Base-by-base conservation (phyloP, 1,140 invertebrate genomes). In the Odontomachus brunneus region DNA sequence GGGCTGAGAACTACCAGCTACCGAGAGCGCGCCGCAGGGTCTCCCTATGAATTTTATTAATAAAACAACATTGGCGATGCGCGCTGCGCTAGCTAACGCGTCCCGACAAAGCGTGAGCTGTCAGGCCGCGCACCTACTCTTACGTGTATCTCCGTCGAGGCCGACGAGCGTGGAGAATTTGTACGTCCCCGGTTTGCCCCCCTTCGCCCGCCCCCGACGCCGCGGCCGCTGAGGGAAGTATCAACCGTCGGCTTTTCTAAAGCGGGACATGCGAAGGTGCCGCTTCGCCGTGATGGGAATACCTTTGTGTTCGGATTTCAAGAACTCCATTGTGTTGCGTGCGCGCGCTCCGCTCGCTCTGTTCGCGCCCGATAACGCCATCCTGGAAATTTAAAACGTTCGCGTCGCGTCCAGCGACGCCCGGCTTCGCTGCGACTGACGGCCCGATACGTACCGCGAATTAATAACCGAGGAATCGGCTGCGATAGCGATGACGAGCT, bases 21-120 rank as follows among this genome's bases (percentile, higher is more conserved):
- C 11, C 51, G 73, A 26, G 19, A 5, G 17, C 60, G 63, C 9
- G 33, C 55, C 9, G 19, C 71, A 44, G 57, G 69, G 44, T 55
- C 38, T 44, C 74, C 63, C 84, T 78, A 88, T 90, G 89, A 90
- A 90, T 90, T 90, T 90, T 86, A 90, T 89, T 90, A 88, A 90
- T 90, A 90, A 89, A 89, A 85, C 89, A 88, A 85, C 83, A 74
- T 78, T 55, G 83, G 33, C 65, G 82, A 75, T 72, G 71, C 48
- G 67, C 80, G 55, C 72, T 22, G 72, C 38, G 72, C 72, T 74
- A 74, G 72, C 72, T 74, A 74, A 63, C 80, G 53, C 82, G 48
- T 29, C 38, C 67, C 74, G 71, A 87, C 86, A 87, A 87, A 89
- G 88, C 74, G 49, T 12, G 53, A 81, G 57, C 83, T 89, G 88